These are phyloP conservation scores for Ciconia nigra DNA, from an alignment of 2,797 vertebrate genomes.

Conservation along the genomic window DNA sequence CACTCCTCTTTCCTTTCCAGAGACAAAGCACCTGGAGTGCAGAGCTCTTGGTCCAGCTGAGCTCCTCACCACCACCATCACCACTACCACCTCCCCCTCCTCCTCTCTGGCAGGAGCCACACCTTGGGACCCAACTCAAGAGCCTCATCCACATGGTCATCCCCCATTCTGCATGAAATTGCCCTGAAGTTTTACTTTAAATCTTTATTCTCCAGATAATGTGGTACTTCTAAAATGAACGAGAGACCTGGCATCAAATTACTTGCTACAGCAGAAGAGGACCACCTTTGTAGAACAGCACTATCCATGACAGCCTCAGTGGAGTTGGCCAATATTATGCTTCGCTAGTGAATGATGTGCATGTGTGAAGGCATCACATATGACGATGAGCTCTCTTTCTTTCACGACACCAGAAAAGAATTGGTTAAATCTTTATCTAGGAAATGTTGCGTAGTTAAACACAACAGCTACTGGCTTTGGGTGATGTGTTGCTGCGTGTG, in stretches of 20 bases:
- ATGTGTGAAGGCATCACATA: background rate
- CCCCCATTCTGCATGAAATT: background rate
- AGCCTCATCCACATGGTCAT: background rate
- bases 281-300: background rate
- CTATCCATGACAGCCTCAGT: background rate
- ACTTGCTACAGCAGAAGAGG: background rate
- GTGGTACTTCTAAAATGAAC: background rate
- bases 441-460: background rate
- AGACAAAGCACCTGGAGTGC: background rate
- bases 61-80: background rate
- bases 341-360: fast-evolving
- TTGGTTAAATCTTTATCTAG: background rate
- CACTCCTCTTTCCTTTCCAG: background rate
- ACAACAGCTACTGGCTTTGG: background rate
- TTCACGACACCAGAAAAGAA: background rate
- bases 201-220: background rate
- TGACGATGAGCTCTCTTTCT: background rate
- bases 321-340: fast-evolving
- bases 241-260: fast-evolving
- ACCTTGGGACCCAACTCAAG: background rate
- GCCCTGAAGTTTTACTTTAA: background rate
- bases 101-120: background rate
- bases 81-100: background rate
- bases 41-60: background rate
- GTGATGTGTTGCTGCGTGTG: fast-evolving